A percentile compares a stretch with the other conserved stretches of the same genome.
Conservation (phyloP, 2,888 invertebrate species). For the Saturnia japonica region DNA sequence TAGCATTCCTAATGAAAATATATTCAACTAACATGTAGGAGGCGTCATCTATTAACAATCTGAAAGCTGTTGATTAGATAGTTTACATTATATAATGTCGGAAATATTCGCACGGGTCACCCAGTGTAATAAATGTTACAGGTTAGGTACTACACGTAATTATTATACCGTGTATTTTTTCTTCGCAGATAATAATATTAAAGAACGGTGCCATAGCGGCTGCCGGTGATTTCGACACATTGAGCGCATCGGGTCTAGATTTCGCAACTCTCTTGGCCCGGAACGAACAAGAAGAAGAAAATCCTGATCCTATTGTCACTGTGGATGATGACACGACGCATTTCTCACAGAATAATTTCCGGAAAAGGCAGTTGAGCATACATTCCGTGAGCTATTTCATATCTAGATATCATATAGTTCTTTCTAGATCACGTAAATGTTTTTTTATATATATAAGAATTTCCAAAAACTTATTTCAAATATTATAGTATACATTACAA, state of each 20-base stretch:
- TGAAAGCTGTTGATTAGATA: too few species aligned
- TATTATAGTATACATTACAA: too few species aligned
- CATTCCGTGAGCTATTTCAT: conserved; percentile 65
- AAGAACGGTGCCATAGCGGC: conserved; percentile 83
- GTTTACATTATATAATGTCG: too few species aligned
- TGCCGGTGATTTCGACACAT: conserved; percentile 86
- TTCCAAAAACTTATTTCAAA: too few species aligned
- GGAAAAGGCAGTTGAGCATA: conserved; percentile 76
- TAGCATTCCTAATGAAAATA: too few species aligned
- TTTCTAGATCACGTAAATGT: too few species aligned
- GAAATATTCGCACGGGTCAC: too few species aligned
- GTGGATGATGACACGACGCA: conserved; percentile 50
- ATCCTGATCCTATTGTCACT: conserved; percentile 36
- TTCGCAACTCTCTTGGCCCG: conserved; percentile 87
- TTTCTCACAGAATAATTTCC: conserved; percentile 65
- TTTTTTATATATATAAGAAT: too few species aligned
- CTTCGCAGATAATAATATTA: conserved; percentile 78
- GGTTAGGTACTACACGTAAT: background rate
- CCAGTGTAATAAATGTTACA: too few species aligned
- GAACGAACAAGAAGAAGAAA: conserved; percentile 70
- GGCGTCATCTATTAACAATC: too few species aligned
- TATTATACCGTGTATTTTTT: conserved; percentile 11
- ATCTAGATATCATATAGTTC: background rate
- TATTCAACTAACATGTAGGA: too few species aligned
- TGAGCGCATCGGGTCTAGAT: conserved; percentile 88